These are phyloP conservation scores for Mongoloraphidia duomilia DNA, from an alignment of 2,888 invertebrate species.

Conservation along the genomic window DNA sequence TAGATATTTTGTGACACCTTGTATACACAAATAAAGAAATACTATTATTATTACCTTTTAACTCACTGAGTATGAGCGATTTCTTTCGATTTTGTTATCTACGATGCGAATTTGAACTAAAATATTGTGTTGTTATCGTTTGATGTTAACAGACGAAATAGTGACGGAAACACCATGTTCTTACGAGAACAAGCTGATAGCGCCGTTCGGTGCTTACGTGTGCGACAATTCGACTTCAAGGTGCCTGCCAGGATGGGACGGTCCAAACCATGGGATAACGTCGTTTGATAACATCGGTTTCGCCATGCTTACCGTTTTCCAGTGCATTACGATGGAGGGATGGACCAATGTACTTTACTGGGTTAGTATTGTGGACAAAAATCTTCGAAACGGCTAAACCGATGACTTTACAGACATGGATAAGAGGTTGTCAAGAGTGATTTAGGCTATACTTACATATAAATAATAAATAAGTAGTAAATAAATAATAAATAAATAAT, in stretches of 20 bases:
- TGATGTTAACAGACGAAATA: constrained; percentile 51
- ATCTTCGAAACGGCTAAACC: too few species aligned
- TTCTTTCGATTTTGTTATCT: too few species aligned
- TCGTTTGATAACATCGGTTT: constrained; percentile 99
- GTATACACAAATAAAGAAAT: too few species aligned
- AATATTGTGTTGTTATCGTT: too few species aligned
- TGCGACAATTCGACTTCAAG: constrained; percentile 72
- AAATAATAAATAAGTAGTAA: background rate
- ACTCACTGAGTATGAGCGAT: too few species aligned
- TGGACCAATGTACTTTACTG: constrained; percentile 99
- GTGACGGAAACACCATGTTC: constrained; percentile 77
- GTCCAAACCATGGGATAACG: constrained; percentile 96
- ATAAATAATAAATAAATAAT: background rate
- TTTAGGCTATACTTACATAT: too few species aligned
- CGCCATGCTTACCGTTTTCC: constrained; percentile 99
- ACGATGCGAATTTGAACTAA: too few species aligned
- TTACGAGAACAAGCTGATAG: constrained; percentile 54
- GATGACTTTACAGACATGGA: too few species aligned
- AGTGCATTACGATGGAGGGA: constrained; percentile 99
- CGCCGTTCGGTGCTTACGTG: constrained; percentile 69
- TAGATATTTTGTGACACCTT: too few species aligned
- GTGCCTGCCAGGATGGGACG: constrained; percentile 89
- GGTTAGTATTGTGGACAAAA: constrained; percentile 47
- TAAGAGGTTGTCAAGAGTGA: too few species aligned
- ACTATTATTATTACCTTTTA: too few species aligned